These are phyloP conservation scores for Dendrolimus punctatus DNA, from an alignment of 1,140 invertebrate species.

Conservation along the genomic window DNA sequence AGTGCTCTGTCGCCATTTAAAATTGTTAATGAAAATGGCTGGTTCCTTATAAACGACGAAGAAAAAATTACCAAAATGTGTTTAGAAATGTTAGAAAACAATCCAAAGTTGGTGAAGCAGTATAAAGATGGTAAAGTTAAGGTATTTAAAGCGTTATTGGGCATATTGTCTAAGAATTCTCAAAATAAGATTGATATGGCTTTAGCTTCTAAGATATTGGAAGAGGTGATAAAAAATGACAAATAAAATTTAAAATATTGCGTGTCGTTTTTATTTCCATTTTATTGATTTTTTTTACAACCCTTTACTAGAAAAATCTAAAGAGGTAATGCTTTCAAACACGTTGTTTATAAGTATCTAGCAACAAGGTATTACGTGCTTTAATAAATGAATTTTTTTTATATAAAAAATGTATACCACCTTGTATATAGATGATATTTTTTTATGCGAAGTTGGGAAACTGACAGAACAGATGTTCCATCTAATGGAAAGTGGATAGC, in stretches of 20 bases:
- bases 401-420: no score
- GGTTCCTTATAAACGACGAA: slow-evolving; percentile 76
- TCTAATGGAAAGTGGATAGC: no score
- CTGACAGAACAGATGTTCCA: no score
- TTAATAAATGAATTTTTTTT: no score
- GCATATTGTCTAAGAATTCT: slow-evolving; percentile 73
- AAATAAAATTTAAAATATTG: slow-evolving; percentile 16
- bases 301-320: no score
- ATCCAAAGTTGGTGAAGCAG: slow-evolving; percentile 77
- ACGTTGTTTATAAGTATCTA: no score
- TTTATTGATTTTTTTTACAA: slow-evolving; percentile 13
- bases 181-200: slow-evolving; percentile 78
- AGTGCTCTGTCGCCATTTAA: slow-evolving; percentile 44
- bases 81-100: slow-evolving; percentile 74
- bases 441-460: no score
- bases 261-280: neutral
- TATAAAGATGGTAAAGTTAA: slow-evolving; percentile 82
- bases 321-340: no score
- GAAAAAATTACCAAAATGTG: slow-evolving; percentile 76
- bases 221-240: slow-evolving; percentile 74
- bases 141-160: slow-evolving; percentile 76
- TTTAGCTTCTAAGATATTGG: slow-evolving; percentile 72
- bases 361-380: no score
- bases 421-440: no score
- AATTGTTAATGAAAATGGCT: slow-evolving; percentile 77